Percentiles rank a stretch among this genome's conserved stretches.
Conservation (phyloP, 2,888 invertebrate species). For the Cotesia congregata region DNA sequence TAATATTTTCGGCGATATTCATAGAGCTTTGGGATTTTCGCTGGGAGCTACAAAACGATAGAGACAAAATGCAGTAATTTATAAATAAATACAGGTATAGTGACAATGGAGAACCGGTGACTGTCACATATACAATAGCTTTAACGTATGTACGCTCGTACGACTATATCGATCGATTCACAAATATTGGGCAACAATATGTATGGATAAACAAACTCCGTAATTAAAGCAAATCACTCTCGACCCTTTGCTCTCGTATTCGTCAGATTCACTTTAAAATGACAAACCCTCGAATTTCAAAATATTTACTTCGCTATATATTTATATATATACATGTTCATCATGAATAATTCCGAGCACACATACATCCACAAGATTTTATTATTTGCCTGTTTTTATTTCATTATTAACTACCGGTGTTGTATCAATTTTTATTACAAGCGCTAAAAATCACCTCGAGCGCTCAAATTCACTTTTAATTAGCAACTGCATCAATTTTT, state of each 20-base stretch:
- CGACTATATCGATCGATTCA: slow-evolving; percentile 56
- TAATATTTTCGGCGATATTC: neutral
- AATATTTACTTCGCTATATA: slow-evolving; percentile 10
- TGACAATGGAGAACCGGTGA: neutral
- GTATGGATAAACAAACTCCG: slow-evolving; percentile 54
- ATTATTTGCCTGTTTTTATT: too few species aligned
- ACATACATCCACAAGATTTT: neutral
- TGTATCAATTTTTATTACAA: too few species aligned
- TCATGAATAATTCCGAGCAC: neutral
- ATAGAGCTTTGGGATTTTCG: neutral
- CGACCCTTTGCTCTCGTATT: slow-evolving; percentile 38
- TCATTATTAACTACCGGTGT: too few species aligned
- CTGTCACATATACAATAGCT: slow-evolving; percentile 10
- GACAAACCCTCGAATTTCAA: slow-evolving; percentile 8
- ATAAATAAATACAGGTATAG: neutral
- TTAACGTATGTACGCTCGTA: slow-evolving; percentile 8
- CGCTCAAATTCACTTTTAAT: too few species aligned
- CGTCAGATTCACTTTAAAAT: slow-evolving; percentile 30
- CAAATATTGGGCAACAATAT: slow-evolving; percentile 57
- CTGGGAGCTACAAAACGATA: neutral
- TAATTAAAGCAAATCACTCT: slow-evolving; percentile 53
- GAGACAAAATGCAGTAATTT: neutral
- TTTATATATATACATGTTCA: slow-evolving; percentile 1
- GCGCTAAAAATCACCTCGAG: too few species aligned
- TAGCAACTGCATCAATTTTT: too few species aligned